Evolutionary conservation across 2,888 invertebrate species (phyloP).

Genomic region (Gisinianus flammeolus): DNA sequence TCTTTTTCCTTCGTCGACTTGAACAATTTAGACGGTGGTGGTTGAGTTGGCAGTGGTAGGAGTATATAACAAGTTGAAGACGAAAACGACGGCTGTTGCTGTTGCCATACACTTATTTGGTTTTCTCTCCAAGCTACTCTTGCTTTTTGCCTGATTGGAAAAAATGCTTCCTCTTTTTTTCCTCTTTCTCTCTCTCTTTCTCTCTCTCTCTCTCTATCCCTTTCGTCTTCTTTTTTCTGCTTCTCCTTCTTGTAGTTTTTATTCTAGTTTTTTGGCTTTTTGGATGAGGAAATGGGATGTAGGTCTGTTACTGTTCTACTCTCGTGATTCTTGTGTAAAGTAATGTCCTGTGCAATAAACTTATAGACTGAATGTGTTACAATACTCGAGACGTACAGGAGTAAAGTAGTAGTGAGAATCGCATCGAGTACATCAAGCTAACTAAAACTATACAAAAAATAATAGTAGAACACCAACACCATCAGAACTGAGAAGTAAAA

Average conservation of each 20-base stretch:
- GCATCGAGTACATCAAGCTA: not conserved
- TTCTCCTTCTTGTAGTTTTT: no score
- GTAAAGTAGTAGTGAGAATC: not conserved
- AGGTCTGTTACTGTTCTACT: not conserved
- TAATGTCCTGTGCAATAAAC: not conserved
- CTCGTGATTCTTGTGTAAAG: not conserved
- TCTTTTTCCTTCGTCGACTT: not conserved
- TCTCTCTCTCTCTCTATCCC: not conserved
- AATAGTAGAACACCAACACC: not conserved
- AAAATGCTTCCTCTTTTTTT: conserved; percentile 32
- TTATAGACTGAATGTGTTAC: not conserved
- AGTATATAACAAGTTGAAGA: not conserved
- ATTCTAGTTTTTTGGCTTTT: not conserved
- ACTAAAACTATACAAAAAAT: not conserved
- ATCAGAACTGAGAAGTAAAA: no score
- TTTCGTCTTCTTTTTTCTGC: not conserved
- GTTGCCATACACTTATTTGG: not conserved
- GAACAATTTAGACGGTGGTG: not conserved
- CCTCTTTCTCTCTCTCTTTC: conserved; percentile 9
- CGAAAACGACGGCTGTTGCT: not conserved
- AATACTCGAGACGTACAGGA: not conserved
- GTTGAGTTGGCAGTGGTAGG: not conserved
- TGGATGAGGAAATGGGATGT: not conserved
- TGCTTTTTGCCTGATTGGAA: conserved; percentile 42
- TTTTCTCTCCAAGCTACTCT: not conserved